Base-by-base conservation (phyloP, 2,888 invertebrate species). In the Coenonympha glycerion region DNA sequence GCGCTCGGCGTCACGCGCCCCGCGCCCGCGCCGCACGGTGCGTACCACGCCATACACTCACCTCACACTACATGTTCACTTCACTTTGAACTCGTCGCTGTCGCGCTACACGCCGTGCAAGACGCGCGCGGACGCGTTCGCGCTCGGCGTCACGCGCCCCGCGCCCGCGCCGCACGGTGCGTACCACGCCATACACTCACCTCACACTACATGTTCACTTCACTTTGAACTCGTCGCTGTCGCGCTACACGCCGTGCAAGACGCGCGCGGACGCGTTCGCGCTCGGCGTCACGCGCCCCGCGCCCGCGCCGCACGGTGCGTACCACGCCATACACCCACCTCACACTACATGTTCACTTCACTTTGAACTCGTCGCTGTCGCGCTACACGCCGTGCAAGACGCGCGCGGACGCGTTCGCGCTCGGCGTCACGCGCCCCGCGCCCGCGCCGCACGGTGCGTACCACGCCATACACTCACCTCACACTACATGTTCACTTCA, bases 321-420 rank as follows among this genome's bases (percentile, higher is more conserved):
- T 26, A 26, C 28, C 28, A 6, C 9, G n/a, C n/a, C n/a, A n/a
- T n/a, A n/a, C 4, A 28, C 28, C 24, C 9, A 8, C 24, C 24
- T 5, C n/a, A n/a, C n/a, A n/a, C n/a, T n/a, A n/a, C n/a, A n/a
- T n/a, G n/a, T n/a, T n/a, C n/a, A n/a, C n/a, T n/a, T n/a, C n/a
- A n/a, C n/a, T n/a, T n/a, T n/a, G n/a, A n/a, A n/a, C n/a, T n/a
- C 95, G 60, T 92, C 91, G 67, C 88, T 96, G 75, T 91, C 93
- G 58, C 93, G 91, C 71, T 96, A 95, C 88, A 95, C 94, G 66
- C 95, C 96, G 53, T 90, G 93, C 86, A 93, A 94, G 88, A 91
- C 89, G 88, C 61, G 86, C 89, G 63, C 90, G 81, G 66, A 89
- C 90, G 87, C 90, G 55, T 95, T 95, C 87, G 92, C 93, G 83